Percentiles rank a stretch among this genome's conserved stretches.
Conservation (phyloP, 2,888 invertebrate genomes). For the Euproctis similis region DNA sequence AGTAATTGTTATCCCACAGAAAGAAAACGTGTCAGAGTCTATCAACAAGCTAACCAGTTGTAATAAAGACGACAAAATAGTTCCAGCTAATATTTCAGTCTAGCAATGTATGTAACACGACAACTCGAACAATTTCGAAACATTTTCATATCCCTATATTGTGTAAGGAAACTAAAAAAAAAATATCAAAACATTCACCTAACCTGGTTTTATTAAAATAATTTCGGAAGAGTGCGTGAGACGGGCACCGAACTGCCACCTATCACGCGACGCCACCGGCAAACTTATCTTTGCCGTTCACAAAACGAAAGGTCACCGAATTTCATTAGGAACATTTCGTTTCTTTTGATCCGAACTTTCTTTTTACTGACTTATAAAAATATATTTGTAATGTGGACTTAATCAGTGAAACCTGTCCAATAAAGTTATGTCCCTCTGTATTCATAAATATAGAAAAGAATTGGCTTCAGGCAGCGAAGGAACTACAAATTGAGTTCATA, state of each 20-base stretch:
- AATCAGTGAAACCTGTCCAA: constrained; percentile 61
- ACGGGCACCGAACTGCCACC: constrained; percentile 48
- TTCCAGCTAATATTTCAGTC: no score
- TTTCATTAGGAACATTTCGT: constrained; percentile 16
- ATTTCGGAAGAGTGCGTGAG: constrained; percentile 69
- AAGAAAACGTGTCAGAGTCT: no score
- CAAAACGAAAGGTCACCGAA: constrained; percentile 17
- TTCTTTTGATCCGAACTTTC: constrained; percentile 3
- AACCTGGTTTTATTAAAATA: constrained; percentile 71
- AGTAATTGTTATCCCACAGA: no score
- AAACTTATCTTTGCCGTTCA: constrained; percentile 32
- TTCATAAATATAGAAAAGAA: constrained; percentile 51
- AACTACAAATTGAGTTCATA: constrained; percentile 38
- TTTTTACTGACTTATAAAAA: constrained; percentile 3
- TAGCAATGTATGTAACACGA: no score
- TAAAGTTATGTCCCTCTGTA: constrained; percentile 47
- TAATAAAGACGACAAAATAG: no score
- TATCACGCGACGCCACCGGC: constrained; percentile 50
- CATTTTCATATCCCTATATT: constrained; percentile 21
- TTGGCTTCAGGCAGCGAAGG: constrained; percentile 40
- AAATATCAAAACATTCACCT: constrained; percentile 59
- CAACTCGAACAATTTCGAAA: no score
- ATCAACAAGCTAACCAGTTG: no score
- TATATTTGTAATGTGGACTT: constrained; percentile 36
- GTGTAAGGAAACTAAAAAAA: no score